Evolutionary conservation across 2,113 vertebrate species (phyloP), one percentile per base, ranked within the genome.

Genomic region (Colistium nudipinnis): DNA sequence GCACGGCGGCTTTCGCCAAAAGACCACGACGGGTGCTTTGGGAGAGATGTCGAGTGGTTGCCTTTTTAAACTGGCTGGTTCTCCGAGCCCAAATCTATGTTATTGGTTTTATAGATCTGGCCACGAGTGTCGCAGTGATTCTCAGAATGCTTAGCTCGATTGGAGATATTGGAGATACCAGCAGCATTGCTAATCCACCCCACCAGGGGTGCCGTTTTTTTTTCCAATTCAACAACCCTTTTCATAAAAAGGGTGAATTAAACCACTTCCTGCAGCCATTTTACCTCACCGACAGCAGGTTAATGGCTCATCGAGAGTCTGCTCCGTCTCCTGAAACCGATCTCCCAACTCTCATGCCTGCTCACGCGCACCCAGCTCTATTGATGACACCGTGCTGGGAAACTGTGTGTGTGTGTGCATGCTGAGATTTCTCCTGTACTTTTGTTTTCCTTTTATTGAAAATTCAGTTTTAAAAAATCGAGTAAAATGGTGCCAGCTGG

Each of bases 251-350:
- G 77, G 81, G 78, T 80, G 75, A 87, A 89, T 89, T 83, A 89
- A 88, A 83, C 81, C 84, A 78, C 55, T 47, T 84, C 84, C 82
- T 59, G 55, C 71, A 62, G 67, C 82, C 80, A 81, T 85, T 86
- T 83, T 80, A 76, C 52, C 69, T 80, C 63, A 81, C 62, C 35
- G 54, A 85, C 90, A 84, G 88, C 86, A 88, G 87, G 87, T 89
- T 86, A 90, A 90, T 87, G 81, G 81, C 81, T 90, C 82, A 89
- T 90, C 79, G 76, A 87, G 77, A 85, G 84, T 87, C 81, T 87
- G 86, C 81, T 90, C 81, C 79, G 76, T 62, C 56, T 76, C 70
- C 82, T 79, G 62, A 85, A 87, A 82, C 70, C 35, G 78, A 83
- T 81, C 65, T 68, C 71, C 69, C 80, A 76, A 59, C 74, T 86